Conservation (phyloP, 2,888 invertebrate genomes). For the Polydrusus tereticollis region DNA sequence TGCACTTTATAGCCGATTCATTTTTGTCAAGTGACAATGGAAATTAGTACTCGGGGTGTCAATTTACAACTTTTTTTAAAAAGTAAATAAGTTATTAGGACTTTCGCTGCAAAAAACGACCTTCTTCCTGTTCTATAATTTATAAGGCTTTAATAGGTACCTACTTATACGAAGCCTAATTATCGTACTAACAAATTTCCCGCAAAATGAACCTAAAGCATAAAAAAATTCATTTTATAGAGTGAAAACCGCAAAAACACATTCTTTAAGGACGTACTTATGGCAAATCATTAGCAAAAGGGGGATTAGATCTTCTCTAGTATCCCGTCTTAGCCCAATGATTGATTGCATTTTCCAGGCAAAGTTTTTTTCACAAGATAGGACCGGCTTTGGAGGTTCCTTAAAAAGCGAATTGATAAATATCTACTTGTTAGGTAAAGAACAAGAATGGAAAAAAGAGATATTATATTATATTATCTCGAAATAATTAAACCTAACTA, state of each 20-base stretch:
- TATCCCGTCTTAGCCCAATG: slow-evolving; percentile 42
- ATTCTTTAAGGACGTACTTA: slow-evolving; percentile 54
- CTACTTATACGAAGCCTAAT: too few species aligned
- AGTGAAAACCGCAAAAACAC: slow-evolving; percentile 47
- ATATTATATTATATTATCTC: too few species aligned
- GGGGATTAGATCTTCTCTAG: slow-evolving; percentile 52
- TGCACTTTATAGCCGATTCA: too few species aligned
- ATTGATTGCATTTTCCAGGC: slow-evolving; percentile 37
- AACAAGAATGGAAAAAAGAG: not conserved
- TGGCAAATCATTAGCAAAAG: slow-evolving; percentile 56
- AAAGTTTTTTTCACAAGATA: slow-evolving; percentile 20
- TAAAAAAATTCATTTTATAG: slow-evolving; percentile 37
- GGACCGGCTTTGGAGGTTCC: slow-evolving; percentile 18
- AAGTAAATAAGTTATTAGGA: too few species aligned
- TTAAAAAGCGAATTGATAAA: not conserved
- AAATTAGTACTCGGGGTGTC: too few species aligned
- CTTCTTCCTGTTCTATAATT: too few species aligned
- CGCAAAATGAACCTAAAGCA: not conserved
- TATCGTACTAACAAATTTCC: too few species aligned
- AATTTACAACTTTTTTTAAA: too few species aligned
- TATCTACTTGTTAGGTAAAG: not conserved
- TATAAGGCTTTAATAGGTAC: too few species aligned
- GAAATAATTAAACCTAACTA: too few species aligned
- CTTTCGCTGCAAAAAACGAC: too few species aligned
- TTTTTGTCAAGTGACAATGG: too few species aligned